Evolutionary conservation across 2,888 invertebrate genomes (phyloP), one percentile per base, ranked within the genome.

Genomic region (Hedychridium roseum): DNA sequence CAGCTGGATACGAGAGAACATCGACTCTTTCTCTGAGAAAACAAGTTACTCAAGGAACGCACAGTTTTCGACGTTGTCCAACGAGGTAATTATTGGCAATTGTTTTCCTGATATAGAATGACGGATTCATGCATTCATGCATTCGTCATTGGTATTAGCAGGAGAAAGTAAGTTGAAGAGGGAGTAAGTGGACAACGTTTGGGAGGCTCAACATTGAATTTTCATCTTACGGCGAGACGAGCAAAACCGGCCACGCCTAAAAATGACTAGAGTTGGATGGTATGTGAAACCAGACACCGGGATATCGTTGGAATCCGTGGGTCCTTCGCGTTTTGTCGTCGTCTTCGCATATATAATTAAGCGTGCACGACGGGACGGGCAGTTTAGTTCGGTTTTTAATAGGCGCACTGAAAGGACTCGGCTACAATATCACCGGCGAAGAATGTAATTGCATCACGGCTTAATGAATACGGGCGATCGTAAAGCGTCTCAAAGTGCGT

Each of bases 371-470:
- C 27, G 50, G 41, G 44, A 42, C 51, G 31, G 38, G 44, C 41
- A 46, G 36, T 62, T 57, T 54, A 54, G 38, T 54, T 47, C 59
- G 57, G 46, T 46, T 62, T 62, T 62, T 59, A 62, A 50, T 57
- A 41, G 50, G 54, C 49, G 44, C 51, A 26, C 46, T n/a, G n/a
- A n/a, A n/a, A n/a, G n/a, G n/a, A 17, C 47, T 17, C 39, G 45
- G 38, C 34, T 31, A 59, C 62, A 59, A 62, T 62, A 59, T 59
- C 32, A 30, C 35, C 47, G 47, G 41, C 48, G 50, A 59, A 57
- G 62, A 62, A 62, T 62, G 62, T 49, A 62, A 52, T 54, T 62
- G 59, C 62, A 44, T 31, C 52, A 56, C 56, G 62, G 50, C 62
- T 62, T 62, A 62, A 62, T 57, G 58, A 43, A 46, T 54, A 28